phyloP scores from a whole-genome alignment of 2,113 vertebrate genomes.

The Syngnathoides biaculeatus region DNA sequence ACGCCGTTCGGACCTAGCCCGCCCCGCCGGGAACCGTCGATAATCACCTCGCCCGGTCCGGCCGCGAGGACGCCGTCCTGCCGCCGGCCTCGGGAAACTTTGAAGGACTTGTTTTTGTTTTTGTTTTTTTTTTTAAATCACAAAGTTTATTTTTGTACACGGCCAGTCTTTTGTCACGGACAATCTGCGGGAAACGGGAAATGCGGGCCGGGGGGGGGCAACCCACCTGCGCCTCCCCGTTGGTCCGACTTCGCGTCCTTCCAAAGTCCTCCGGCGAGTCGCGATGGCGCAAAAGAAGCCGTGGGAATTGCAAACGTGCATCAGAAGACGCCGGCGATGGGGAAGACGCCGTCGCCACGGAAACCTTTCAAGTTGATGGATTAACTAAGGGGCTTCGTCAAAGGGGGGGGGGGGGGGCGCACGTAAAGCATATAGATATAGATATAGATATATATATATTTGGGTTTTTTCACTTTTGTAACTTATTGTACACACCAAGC shows the following conservation, averaged over 20 bases:
- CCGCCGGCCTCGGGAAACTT: slow-evolving; percentile 30
- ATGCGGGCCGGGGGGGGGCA: slow-evolving; percentile 26
- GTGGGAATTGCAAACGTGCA: slow-evolving; percentile 87
- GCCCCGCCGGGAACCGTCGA: slow-evolving; percentile 17
- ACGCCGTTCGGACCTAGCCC: slow-evolving; percentile 77
- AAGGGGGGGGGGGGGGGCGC: slow-evolving; percentile 59
- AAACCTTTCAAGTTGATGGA: slow-evolving; percentile 78
- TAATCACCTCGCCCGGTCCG: slow-evolving; percentile 23
- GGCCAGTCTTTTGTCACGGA: slow-evolving; percentile 68
- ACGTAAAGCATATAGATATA: slow-evolving; percentile 71
- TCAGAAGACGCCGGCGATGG: slow-evolving; percentile 77
- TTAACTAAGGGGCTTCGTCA: slow-evolving; percentile 75
- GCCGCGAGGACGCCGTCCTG: background rate
- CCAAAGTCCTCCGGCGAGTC: slow-evolving; percentile 10
- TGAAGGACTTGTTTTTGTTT: slow-evolving; percentile 67
- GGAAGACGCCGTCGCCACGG: slow-evolving; percentile 80
- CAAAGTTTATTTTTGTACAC: slow-evolving; percentile 76
- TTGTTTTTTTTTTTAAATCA: slow-evolving; percentile 26
- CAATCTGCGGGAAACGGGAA: slow-evolving; percentile 37
- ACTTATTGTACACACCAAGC: slow-evolving; percentile 81
- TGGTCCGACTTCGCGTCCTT: no score
- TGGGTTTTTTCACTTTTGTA: slow-evolving; percentile 78
- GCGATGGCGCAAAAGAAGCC: slow-evolving; percentile 66
- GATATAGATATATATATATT: no score
- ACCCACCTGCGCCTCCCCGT: slow-evolving; percentile 74